Evolutionary conservation across 2,113 vertebrate species (phyloP).

Genomic region (Amphiprion ocellaris): DNA sequence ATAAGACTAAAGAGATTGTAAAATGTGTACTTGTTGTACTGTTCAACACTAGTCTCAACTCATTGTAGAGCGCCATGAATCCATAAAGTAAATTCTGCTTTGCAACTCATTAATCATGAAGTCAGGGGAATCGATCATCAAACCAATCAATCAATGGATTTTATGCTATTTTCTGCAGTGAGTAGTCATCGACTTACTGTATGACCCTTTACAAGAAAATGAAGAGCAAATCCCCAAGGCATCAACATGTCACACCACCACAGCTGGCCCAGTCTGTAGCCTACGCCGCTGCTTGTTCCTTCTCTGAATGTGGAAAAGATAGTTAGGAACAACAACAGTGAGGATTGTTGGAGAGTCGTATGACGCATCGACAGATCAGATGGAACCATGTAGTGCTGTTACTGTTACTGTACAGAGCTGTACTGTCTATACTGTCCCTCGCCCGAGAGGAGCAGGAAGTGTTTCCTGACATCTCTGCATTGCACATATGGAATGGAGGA

Average conservation of each 20-base stretch:
- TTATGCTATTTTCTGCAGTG: background rate
- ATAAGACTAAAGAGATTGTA: no score
- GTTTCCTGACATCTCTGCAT: slow-evolving; percentile 29
- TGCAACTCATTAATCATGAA: background rate
- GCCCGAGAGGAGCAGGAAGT: slow-evolving; percentile 19
- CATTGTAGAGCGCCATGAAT: no score
- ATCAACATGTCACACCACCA: slow-evolving; percentile 7
- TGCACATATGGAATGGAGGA: background rate
- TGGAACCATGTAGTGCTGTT: slow-evolving; percentile 21
- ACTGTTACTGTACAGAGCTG: slow-evolving; percentile 34
- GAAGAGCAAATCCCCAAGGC: slow-evolving; percentile 1
- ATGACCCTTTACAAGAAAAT: background rate
- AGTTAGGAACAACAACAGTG: slow-evolving; percentile 54
- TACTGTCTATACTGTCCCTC: slow-evolving; percentile 33
- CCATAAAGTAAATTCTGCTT: background rate
- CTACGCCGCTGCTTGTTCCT: slow-evolving; percentile 12
- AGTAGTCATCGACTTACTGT: background rate
- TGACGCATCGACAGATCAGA: slow-evolving; percentile 44
- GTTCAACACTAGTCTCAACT: no score
- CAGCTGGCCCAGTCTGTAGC: slow-evolving; percentile 9
- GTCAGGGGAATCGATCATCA: background rate
- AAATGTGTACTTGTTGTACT: no score
- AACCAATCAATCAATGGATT: background rate
- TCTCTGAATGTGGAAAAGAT: background rate
- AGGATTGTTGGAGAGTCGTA: slow-evolving; percentile 55